Evolutionary conservation across 2,113 vertebrate genomes (phyloP).

Genomic region (Edolisoma coerulescens): DNA sequence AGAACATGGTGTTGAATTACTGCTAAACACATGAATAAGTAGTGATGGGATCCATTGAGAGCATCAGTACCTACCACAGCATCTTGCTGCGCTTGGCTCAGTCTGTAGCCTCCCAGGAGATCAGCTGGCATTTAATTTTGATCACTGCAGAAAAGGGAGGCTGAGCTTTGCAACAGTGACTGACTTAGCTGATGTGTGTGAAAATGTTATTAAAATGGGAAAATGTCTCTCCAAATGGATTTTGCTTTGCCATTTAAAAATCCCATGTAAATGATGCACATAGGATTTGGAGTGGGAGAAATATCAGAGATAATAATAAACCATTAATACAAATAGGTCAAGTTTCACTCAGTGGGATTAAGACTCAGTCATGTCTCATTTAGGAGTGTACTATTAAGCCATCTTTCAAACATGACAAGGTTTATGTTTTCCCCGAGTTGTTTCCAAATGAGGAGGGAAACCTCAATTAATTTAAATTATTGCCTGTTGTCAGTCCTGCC

Average conservation of each 20-base stretch:
- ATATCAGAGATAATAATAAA: conserved; percentile 42
- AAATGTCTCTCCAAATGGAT: conserved; percentile 41
- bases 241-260: conserved; percentile 38
- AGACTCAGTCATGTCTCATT: conserved; percentile 38
- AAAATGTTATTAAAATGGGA: conserved; percentile 44
- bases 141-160: conserved; percentile 19
- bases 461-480: conserved; percentile 32
- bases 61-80: neutral
- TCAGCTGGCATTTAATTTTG: conserved; percentile 48
- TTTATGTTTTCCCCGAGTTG: conserved; percentile 44
- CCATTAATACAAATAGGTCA: conserved; percentile 24
- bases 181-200: conserved; percentile 1
- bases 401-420: conserved; percentile 27
- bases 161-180: conserved; percentile 15
- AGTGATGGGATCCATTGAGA: neutral
- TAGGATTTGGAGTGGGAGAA: conserved; percentile 35
- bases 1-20: neutral
- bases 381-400: conserved; percentile 9
- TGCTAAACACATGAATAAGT: neutral
- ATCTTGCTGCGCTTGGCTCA: conserved; percentile 3
- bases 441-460: conserved; percentile 19
- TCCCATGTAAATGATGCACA: conserved; percentile 30
- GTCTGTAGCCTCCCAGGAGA: neutral
- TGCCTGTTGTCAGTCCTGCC: conserved; percentile 4
- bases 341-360: conserved; percentile 32